Conservation (phyloP, 2,113 vertebrate genomes). For the Ictidomys tridecemlineatus region DNA sequence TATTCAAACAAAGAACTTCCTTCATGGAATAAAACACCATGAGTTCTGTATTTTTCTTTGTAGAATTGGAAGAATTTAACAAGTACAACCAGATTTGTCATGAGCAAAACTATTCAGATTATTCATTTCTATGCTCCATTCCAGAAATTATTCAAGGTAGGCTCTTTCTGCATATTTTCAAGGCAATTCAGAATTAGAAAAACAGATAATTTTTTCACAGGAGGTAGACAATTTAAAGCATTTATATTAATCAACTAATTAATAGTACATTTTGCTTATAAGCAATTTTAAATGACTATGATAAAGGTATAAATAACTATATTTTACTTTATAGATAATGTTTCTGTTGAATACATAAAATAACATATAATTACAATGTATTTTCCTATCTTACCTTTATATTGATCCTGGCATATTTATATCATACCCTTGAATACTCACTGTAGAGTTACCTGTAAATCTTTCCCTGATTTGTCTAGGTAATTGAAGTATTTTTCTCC, state of each 20-base stretch:
- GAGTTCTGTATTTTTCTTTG: neutral
- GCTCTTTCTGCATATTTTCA: neutral
- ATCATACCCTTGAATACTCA: neutral
- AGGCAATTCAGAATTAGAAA: neutral
- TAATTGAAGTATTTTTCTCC: neutral
- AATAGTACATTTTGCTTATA: neutral
- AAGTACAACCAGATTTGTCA: neutral
- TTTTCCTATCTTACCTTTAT: neutral
- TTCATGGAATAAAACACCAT: neutral
- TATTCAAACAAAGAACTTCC: neutral
- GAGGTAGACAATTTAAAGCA: neutral
- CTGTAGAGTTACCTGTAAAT: neutral
- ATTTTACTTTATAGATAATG: conserved; percentile 9
- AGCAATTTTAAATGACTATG: neutral
- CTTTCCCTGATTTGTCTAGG: neutral
- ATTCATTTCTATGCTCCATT: neutral
- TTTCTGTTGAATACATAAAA: neutral
- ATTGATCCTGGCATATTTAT: neutral
- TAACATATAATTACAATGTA: neutral
- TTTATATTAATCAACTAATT: neutral
- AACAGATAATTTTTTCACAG: neutral
- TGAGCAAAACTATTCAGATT: neutral
- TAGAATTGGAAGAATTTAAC: neutral
- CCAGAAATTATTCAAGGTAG: neutral
- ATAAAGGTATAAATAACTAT: neutral